These are phyloP conservation scores for Cherax destructor DNA, from an alignment of 1,140 invertebrate genomes.

Conservation along the genomic window DNA sequence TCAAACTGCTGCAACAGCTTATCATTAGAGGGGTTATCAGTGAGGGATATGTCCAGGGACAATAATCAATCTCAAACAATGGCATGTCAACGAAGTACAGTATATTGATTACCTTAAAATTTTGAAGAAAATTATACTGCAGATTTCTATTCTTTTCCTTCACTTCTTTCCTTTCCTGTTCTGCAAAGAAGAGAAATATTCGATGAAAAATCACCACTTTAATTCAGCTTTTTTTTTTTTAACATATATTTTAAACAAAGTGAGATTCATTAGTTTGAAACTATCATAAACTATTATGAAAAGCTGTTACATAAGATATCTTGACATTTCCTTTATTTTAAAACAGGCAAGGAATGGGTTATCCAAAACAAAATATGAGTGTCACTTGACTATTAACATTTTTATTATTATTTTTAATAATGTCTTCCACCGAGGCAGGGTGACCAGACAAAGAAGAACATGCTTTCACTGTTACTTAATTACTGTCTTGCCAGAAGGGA, in stretches of 20 bases:
- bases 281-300: not conserved
- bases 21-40: no score
- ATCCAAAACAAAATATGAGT: not conserved
- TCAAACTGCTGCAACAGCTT: no score
- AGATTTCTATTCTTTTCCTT: not conserved
- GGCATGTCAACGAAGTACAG: no score
- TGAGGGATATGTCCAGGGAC: no score
- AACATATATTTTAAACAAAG: not conserved
- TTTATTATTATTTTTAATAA: no score
- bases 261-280: not conserved
- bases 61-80: no score
- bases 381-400: no score
- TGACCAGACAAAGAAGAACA: no score
- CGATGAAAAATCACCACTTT: not conserved
- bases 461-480: no score
- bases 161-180: not conserved
- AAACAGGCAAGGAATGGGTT: not conserved
- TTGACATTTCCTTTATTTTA: not conserved
- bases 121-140: not conserved
- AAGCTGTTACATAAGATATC: not conserved
- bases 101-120: no score
- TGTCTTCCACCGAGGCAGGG: no score
- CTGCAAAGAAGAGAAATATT: not conserved
- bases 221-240: not conserved
- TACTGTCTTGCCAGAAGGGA: no score